Conservation (phyloP, 2,888 invertebrate species). For the Thymelicus sylvestris region DNA sequence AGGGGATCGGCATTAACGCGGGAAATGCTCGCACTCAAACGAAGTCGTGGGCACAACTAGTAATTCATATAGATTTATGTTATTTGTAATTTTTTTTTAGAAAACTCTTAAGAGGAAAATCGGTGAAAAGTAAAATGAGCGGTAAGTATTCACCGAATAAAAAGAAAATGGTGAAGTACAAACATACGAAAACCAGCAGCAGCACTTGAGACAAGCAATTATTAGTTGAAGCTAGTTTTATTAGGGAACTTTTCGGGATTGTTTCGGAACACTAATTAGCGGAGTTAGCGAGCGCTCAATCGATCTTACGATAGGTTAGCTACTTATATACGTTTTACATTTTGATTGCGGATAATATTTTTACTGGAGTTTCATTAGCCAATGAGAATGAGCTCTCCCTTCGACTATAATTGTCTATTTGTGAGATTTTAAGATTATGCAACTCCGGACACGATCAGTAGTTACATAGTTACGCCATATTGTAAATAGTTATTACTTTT, state of each 20-base stretch:
- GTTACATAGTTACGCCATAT: too few species aligned
- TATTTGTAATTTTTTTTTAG: not conserved
- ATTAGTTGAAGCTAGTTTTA: slow-evolving; percentile 56
- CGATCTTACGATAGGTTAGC: slow-evolving; percentile 32
- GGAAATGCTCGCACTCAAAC: too few species aligned
- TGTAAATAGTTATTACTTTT: too few species aligned
- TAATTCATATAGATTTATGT: too few species aligned
- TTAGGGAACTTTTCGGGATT: slow-evolving; percentile 60
- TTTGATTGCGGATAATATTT: not conserved
- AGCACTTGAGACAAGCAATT: slow-evolving; percentile 54
- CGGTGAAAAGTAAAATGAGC: not conserved
- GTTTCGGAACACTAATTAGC: slow-evolving; percentile 59
- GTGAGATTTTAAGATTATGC: too few species aligned
- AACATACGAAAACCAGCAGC: slow-evolving; percentile 38
- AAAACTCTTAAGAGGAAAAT: not conserved
- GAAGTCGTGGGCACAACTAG: too few species aligned
- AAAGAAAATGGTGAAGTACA: slow-evolving; percentile 9
- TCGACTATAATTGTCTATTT: too few species aligned
- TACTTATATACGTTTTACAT: not conserved
- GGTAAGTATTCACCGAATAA: slow-evolving; percentile 6
- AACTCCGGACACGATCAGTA: too few species aligned
- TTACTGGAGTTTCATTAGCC: too few species aligned
- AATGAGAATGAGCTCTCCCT: too few species aligned
- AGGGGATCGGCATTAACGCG: too few species aligned
- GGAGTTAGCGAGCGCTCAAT: slow-evolving; percentile 46